Conservation (phyloP, 2,113 vertebrate species). For the Panurus biarmicus region DNA sequence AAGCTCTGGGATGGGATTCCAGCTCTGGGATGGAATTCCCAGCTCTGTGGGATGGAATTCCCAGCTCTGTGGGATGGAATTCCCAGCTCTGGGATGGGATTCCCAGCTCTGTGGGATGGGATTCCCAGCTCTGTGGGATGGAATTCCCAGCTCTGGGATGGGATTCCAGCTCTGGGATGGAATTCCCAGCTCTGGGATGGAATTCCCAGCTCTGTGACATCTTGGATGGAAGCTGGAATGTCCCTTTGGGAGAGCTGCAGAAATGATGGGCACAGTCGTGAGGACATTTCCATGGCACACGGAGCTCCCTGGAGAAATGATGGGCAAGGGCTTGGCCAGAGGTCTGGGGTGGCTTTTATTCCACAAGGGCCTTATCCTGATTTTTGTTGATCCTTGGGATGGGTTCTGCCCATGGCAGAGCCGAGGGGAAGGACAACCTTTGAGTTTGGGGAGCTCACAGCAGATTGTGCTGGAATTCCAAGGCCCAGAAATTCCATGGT, state of each 20-base stretch:
- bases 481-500: accelerated
- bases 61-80: not conserved
- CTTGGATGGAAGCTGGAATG: not conserved
- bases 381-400: not conserved
- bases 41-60: no score
- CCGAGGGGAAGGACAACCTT: not conserved
- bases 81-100: not conserved
- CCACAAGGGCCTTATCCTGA: not conserved
- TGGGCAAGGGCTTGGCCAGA: not conserved
- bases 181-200: not conserved
- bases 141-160: not conserved
- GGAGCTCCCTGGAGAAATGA: not conserved
- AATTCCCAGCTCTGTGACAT: not conserved
- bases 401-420: not conserved
- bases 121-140: not conserved
- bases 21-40: not conserved
- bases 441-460: not conserved
- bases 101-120: not conserved
- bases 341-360: not conserved
- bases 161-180: not conserved
- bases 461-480: not conserved
- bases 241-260: not conserved
- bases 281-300: no score
- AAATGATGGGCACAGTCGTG: no score
- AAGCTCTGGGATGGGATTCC: not conserved